Base-by-base conservation (phyloP, 2,113 vertebrate species). In the Sitta europaea region DNA sequence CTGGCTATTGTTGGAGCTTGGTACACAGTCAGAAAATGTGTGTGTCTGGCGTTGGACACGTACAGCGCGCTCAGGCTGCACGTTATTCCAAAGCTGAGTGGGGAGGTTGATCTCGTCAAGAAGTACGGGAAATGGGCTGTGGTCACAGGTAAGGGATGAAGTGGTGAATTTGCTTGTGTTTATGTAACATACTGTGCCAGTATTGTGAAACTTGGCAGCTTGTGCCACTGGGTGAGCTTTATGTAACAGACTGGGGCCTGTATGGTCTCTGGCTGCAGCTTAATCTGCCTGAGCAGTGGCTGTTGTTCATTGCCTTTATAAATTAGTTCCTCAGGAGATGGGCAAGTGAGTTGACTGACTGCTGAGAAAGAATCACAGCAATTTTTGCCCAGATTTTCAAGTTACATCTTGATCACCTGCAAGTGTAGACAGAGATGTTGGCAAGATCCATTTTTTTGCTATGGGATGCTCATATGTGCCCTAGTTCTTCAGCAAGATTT, bases 51-150 rank as follows among this genome's bases (percentile, higher is more conserved):
- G 1, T 92, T 97, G 38, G 97, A 98, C 96, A 98, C 98, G n/a
- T 99, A 98, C 96, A 97, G 96, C 11, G 45, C 98, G 14, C 87
- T 99, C 38, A 96, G 98, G 91, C 92, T 99, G 72, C 98, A 99
- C 68, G 97, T 99, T 29, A 92, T 99, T n/a, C 99, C 99, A 1
- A 98, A 97, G 72, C 97, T 99, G 73, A 92, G 98, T 7, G 87
- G 94, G 5, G 62, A 93, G 33, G 82, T 86, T 22, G 98, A 98
- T 93, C 98, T 99, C 15, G 94, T 96, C 68, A 98, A 97, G 58
- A 98, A 83, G 42, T 99, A 98, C 11, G 99, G 99, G 68, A 97
- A 97, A 62, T 99, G 99, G 99, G 99, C 99, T 0, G 98, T 99
- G 9, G 96, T 99, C 92, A 98, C 98, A 35, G 99, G 99, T 99